Evolutionary conservation across 2,888 invertebrate genomes (phyloP).

Genomic region (Caradrina kadenii): DNA sequence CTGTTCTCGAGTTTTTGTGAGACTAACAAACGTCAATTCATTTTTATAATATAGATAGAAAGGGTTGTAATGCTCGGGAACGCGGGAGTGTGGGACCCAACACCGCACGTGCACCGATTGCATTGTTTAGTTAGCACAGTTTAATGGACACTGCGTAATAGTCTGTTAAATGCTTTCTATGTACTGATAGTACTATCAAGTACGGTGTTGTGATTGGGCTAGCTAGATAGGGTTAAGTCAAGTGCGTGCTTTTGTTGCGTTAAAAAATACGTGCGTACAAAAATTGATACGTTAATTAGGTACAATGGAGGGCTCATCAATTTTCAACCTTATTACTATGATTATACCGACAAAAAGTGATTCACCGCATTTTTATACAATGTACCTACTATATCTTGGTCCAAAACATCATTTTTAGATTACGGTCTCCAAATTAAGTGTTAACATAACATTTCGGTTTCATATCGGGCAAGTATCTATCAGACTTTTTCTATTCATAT

Average conservation of each 20-base stretch:
- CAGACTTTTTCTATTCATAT: background rate
- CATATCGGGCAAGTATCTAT: no score
- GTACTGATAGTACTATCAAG: conserved; percentile 42
- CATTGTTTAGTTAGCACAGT: conserved; percentile 51
- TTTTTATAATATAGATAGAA: conserved; percentile 8
- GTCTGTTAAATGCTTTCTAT: conserved; percentile 38
- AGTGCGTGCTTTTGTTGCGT: conserved; percentile 22
- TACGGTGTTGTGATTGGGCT: conserved; percentile 32
- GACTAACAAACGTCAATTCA: no score
- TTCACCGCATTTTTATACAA: no score
- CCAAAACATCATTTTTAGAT: background rate
- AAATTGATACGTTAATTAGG: conserved; percentile 12
- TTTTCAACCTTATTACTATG: no score
- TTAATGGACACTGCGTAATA: conserved; percentile 44
- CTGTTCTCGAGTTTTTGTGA: no score
- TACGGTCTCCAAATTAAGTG: background rate
- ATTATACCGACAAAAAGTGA: no score
- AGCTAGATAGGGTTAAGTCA: conserved; percentile 15
- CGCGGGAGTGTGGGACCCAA: conserved; percentile 32
- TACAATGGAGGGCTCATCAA: no score
- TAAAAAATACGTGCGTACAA: conserved; percentile 8
- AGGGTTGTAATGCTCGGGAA: conserved; percentile 19
- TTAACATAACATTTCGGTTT: conserved; percentile 1
- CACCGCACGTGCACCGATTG: conserved; percentile 53
- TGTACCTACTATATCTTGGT: no score